phyloP scores from a whole-genome alignment of 2,113 vertebrate genomes.

The Passer montanus region DNA sequence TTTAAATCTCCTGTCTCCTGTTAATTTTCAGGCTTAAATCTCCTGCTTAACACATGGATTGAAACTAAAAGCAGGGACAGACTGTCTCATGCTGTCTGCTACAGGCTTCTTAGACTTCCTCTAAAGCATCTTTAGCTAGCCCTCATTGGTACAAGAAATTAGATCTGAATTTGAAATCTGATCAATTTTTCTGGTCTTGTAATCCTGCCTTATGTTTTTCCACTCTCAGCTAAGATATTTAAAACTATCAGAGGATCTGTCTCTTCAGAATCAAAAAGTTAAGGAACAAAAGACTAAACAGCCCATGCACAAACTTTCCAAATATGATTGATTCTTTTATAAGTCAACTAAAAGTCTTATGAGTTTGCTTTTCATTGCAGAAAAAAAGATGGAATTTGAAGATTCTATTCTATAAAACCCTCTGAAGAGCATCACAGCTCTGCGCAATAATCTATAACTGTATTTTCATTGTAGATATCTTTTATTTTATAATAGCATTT shows the following conservation, averaged over 20 bases:
- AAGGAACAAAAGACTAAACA: slow-evolving; percentile 17
- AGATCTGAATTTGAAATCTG: not conserved
- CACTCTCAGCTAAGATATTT: not conserved
- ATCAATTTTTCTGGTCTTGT: not conserved
- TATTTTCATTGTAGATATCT: slow-evolving; percentile 60
- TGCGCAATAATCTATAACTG: slow-evolving; percentile 56
- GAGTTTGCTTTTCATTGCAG: slow-evolving; percentile 52
- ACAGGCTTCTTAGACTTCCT: not conserved
- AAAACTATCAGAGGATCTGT: not conserved
- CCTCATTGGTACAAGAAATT: not conserved
- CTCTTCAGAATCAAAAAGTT: slow-evolving; percentile 12
- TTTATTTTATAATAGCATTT: slow-evolving; percentile 65
- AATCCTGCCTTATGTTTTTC: not conserved
- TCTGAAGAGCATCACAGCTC: slow-evolving; percentile 35
- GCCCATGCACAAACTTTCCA: slow-evolving; percentile 20
- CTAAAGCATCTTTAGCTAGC: not conserved
- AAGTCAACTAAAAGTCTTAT: slow-evolving; percentile 42
- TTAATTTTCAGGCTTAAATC: not conserved
- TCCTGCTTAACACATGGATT: not conserved
- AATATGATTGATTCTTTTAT: slow-evolving; percentile 54
- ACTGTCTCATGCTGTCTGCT: not conserved
- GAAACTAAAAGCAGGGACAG: not conserved
- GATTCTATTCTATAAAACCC: slow-evolving; percentile 54
- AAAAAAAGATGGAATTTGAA: slow-evolving; percentile 37
- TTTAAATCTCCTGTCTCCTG: not conserved